A percentile compares a stretch with the other conserved stretches of the same genome.
Conservation (phyloP, 1,140 invertebrate species). For the Euura lappo region DNA sequence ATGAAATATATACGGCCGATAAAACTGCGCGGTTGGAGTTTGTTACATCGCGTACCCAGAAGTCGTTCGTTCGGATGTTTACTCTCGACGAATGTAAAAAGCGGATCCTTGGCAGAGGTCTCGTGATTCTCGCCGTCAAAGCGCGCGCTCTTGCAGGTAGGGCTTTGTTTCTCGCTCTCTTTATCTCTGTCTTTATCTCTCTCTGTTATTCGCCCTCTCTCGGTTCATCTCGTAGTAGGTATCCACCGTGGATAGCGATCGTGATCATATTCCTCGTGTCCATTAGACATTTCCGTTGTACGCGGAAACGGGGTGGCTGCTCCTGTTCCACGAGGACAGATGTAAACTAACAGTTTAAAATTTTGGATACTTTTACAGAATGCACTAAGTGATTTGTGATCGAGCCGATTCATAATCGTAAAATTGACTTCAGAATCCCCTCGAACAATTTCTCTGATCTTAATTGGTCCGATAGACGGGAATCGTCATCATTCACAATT, state of each 20-base stretch:
- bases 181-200: neutral
- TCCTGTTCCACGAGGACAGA: too few species aligned
- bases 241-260: neutral
- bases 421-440: too few species aligned
- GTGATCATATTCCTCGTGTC: neutral
- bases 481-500: neutral
- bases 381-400: too few species aligned
- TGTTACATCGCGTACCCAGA: neutral
- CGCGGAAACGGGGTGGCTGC: neutral
- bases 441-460: too few species aligned
- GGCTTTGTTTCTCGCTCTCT: neutral
- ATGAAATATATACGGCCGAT: too few species aligned
- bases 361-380: too few species aligned
- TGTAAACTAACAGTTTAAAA: too few species aligned
- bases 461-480: too few species aligned
- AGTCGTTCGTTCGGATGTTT: neutral
- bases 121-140: neutral
- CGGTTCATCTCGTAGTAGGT: too few species aligned
- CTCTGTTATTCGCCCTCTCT: neutral
- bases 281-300: slow-evolving; percentile 4
- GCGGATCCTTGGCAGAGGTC: neutral
- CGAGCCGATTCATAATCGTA: too few species aligned
- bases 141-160: neutral
- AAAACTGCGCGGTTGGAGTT: too few species aligned
- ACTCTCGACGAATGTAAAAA: slow-evolving; percentile 1